phyloP scores from a whole-genome alignment of 2,113 vertebrate genomes.

The Bubo blakistoni region DNA sequence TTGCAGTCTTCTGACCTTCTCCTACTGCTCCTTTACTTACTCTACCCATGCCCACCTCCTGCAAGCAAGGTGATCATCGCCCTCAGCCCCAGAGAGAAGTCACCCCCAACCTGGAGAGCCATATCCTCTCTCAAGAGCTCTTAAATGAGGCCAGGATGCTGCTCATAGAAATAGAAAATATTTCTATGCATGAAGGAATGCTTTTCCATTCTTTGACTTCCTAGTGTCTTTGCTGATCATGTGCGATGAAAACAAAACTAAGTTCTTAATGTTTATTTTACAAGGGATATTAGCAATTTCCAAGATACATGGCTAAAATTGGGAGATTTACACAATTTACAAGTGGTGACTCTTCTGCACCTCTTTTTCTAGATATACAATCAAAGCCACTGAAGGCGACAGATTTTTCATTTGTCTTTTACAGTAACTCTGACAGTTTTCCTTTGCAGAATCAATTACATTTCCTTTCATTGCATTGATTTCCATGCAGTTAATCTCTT shows the following conservation, averaged over 20 bases:
- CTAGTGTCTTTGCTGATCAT: fast-evolving
- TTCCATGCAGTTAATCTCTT: neutral
- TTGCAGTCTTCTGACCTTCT: neutral
- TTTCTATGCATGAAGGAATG: neutral
- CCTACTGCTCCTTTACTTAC: neutral
- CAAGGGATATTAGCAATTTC: neutral
- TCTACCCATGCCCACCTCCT: neutral
- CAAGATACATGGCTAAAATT: neutral
- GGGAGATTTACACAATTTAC: neutral
- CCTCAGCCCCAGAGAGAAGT: neutral
- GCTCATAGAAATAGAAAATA: neutral
- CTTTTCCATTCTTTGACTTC: neutral
- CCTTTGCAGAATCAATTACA: neutral
- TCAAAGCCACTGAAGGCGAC: neutral
- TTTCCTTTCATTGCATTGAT: neutral
- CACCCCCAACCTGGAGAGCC: neutral
- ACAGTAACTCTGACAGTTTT: neutral
- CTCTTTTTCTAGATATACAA: neutral
- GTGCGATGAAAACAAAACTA: neutral
- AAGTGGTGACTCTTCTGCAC: neutral
- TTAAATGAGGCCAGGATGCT: neutral
- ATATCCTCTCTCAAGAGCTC: neutral
- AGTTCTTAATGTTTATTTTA: neutral
- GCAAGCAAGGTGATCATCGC: neutral
- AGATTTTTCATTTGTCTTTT: neutral